A percentile compares a stretch with the other conserved stretches of the same genome.
Conservation (phyloP, 2,888 invertebrate species). For the Epicampocera succincta region DNA sequence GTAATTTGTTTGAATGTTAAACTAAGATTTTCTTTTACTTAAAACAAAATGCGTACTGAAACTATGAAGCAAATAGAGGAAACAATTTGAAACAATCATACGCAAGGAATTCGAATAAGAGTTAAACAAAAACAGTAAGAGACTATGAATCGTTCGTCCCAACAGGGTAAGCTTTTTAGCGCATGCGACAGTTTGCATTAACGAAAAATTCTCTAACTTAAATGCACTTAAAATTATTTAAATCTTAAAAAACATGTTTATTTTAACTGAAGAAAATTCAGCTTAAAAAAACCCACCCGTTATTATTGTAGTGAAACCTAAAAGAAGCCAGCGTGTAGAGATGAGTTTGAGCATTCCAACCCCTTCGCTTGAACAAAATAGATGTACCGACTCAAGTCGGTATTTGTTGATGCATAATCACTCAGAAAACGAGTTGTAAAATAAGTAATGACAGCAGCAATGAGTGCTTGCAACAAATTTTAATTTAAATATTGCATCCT, state of each 20-base stretch:
- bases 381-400: neutral
- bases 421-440: neutral
- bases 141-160: neutral
- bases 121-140: neutral
- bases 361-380: neutral
- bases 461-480: conserved; percentile 36
- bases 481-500: neutral
- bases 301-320: neutral
- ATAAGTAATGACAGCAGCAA: conserved; percentile 8
- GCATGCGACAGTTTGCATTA: neutral
- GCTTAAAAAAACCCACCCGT: neutral
- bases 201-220: too few species aligned
- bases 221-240: neutral
- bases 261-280: too few species aligned
- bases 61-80: neutral
- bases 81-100: conserved; percentile 7
- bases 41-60: conserved; percentile 4
- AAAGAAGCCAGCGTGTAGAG: neutral
- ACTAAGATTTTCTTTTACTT: conserved; percentile 9
- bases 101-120: neutral
- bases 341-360: neutral
- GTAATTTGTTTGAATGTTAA: conserved; percentile 17
- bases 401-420: conserved; percentile 41
- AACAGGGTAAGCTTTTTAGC: conserved; percentile 1
- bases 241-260: too few species aligned